Evolutionary conservation across 2,113 vertebrate genomes (phyloP), one percentile per base, ranked within the genome.

Genomic region (Polypterus bichir): DNA sequence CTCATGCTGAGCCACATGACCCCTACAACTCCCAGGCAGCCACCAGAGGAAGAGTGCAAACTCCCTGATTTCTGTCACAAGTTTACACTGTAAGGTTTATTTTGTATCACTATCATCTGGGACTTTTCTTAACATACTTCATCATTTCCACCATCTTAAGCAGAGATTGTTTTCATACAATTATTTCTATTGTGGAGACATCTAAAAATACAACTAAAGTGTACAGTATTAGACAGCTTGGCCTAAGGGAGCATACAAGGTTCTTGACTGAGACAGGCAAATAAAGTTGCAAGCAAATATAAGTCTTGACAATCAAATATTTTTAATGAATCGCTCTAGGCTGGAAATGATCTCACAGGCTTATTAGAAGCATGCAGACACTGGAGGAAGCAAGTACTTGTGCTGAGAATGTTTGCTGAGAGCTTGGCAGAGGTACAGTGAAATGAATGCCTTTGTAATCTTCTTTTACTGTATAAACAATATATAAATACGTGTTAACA

Each of bases 1-100:
- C 89, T 83, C 83, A 87, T 86, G 84, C 79, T 78, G 76, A 78
- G 80, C 74, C 80, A 81, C 67, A 70, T 73, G 84, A 86, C 88
- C 80, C 83, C 72, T 83, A 76, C 82, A 77, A 79, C 54, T 48
- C 70, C 71, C 66, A 65, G 77, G 77, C 70, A 61, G 64, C 57
- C 62, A 60, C 47, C 6, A 3, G n/a, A 9, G 9, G 53, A 5
- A 46, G 7, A 5, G 8, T 10, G 5, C 9, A n/a, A 9, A 4
- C 58, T 51, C 27, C 27, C 27, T 27, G 27, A 27, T 27, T 27
- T 27, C 27, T 27, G 27, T 2, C 27, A 27, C 27, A 27, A 27
- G 27, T 27, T 27, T 27, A 27, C 27, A 27, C 27, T 27, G 27
- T 27, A 27, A 27, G 27, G 27, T 27, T 27, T 27, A 27, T 27